Conservation (phyloP, 2,797 vertebrate species). For the Liasis olivaceus region DNA sequence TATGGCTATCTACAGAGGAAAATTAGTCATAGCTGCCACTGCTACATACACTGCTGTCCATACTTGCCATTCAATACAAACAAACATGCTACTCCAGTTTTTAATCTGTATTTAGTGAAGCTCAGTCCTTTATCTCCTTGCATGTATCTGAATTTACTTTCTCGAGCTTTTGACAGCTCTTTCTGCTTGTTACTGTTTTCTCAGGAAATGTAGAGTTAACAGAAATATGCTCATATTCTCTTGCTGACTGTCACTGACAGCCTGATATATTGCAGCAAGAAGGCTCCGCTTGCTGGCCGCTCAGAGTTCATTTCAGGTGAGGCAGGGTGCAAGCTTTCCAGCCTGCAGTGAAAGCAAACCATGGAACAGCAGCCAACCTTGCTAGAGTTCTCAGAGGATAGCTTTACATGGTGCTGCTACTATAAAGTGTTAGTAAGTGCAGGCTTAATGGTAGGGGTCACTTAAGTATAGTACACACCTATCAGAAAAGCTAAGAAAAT, state of each 20-base stretch:
- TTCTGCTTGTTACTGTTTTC: conserved; percentile 24
- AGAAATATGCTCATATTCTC: neutral
- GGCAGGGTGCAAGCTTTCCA: conserved; percentile 43
- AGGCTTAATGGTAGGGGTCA: conserved; percentile 37
- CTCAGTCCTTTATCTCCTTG: neutral
- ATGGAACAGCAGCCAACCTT: conserved; percentile 62
- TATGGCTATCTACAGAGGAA: neutral
- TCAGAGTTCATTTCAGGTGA: conserved; percentile 30
- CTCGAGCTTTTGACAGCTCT: conserved; percentile 24
- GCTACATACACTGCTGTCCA: neutral
- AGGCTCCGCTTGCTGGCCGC: neutral
- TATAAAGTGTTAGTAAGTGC: conserved; percentile 46
- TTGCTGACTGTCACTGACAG: conserved; percentile 22
- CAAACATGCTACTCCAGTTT: fast-evolving
- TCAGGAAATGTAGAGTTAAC: neutral
- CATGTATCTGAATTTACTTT: neutral
- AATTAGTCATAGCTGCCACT: conserved; percentile 4
- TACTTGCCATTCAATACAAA: neutral
- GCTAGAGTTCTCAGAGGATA: conserved; percentile 55
- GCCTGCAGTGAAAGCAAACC: conserved; percentile 63
- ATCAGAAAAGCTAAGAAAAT: conserved; percentile 41
- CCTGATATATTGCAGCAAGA: neutral
- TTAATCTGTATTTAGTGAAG: neutral
- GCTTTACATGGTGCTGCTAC: conserved; percentile 50
- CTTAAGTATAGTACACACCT: conserved; percentile 42